Evolutionary conservation across 2,888 invertebrate species (phyloP).

Genomic region (Tryphoninae sp.): DNA sequence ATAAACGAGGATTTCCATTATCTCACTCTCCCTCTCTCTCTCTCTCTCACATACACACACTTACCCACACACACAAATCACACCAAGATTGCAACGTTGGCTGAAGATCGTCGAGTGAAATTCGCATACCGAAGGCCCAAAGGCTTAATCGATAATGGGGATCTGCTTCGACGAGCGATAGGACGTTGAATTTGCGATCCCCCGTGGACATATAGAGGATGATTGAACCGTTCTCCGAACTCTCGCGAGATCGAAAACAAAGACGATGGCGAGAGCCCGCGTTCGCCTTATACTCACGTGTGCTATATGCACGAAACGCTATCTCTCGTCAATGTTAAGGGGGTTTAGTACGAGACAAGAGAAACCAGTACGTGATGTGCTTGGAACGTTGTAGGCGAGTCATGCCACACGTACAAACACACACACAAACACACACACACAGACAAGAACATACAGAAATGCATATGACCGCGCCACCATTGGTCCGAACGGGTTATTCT

Average conservation of each 20-base stretch:
- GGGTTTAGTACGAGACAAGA: constrained; percentile 41
- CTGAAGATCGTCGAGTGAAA: constrained; percentile 22
- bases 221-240: constrained; percentile 52
- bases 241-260: constrained; percentile 43
- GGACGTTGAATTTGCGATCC: constrained; percentile 60
- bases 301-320: constrained; percentile 8
- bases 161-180: constrained; percentile 52
- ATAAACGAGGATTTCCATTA: constrained; percentile 32
- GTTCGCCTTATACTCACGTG: constrained; percentile 23
- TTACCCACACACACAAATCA: too few species aligned
- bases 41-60: background rate
- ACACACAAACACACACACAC: background rate
- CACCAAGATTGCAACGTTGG: background rate
- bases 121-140: constrained; percentile 36
- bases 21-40: background rate
- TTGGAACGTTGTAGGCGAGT: constrained; percentile 32
- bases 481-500: constrained; percentile 59
- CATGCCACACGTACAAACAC: constrained; percentile 6
- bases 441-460: constrained; percentile 5
- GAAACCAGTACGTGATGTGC: constrained; percentile 51
- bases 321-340: constrained; percentile 25
- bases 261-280: constrained; percentile 22
- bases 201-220: constrained; percentile 52
- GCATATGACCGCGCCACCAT: constrained; percentile 40
- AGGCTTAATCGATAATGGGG: constrained; percentile 60